Evolutionary conservation across 2,888 invertebrate species (phyloP).

Genomic region (Rhingia campestris): DNA sequence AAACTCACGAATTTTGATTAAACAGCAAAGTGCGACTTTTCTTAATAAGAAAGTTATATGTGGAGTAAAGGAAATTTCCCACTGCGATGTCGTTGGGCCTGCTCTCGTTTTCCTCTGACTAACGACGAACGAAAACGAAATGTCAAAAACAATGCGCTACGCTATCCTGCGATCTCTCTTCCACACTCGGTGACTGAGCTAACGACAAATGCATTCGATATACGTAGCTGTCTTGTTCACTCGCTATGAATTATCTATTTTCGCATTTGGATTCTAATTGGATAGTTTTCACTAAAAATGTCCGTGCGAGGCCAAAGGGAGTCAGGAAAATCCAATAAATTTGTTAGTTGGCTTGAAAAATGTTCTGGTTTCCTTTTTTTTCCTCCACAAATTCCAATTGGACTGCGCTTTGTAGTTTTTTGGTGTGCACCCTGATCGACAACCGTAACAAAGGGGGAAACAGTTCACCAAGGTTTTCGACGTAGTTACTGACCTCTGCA

Average conservation of each 20-base stretch:
- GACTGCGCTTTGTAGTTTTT: slow-evolving; percentile 26
- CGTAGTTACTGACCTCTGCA: slow-evolving; percentile 55
- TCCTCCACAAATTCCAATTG: not conserved
- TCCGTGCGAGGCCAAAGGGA: slow-evolving; percentile 12
- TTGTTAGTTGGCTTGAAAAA: slow-evolving; percentile 26
- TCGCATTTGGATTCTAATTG: slow-evolving; percentile 44
- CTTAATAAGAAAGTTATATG: slow-evolving; percentile 27
- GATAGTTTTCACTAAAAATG: slow-evolving; percentile 51
- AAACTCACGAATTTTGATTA: slow-evolving; percentile 12
- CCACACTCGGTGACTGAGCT: not conserved
- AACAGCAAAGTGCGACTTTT: slow-evolving; percentile 54
- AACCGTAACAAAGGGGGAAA: slow-evolving; percentile 27
- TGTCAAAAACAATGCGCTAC: slow-evolving; percentile 67
- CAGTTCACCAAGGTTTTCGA: slow-evolving; percentile 40
- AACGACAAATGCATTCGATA: slow-evolving; percentile 44
- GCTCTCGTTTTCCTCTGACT: slow-evolving; percentile 63
- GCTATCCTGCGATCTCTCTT: slow-evolving; percentile 34
- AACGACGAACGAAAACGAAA: slow-evolving; percentile 53
- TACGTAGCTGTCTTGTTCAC: slow-evolving; percentile 20
- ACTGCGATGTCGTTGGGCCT: slow-evolving; percentile 16
- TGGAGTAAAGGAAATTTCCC: slow-evolving; percentile 45
- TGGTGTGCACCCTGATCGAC: slow-evolving; percentile 27
- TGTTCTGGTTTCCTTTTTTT: slow-evolving; percentile 1
- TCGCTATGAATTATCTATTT: slow-evolving; percentile 41
- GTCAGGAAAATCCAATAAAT: slow-evolving; percentile 41